Base-by-base conservation (phyloP, 2,113 vertebrate genomes). In the Rallus limicola region DNA sequence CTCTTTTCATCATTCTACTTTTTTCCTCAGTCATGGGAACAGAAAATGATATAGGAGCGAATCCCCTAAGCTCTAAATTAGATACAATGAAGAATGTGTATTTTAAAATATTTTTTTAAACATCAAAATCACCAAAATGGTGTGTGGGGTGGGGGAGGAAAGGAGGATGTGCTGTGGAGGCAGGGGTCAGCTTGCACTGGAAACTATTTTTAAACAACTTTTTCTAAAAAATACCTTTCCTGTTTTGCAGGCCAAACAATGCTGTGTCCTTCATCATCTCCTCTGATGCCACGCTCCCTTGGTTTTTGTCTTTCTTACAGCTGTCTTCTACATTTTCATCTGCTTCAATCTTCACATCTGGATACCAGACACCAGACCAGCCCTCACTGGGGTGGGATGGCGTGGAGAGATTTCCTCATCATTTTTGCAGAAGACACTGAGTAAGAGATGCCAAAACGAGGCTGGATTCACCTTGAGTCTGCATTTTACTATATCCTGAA, bases 341-440 rank as follows among this genome's bases (percentile, higher is more conserved):
- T 64, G 13, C 23, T 80, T 69, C 3, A 5, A 13, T 60, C n/a
- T 53, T 62, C 23, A 13, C 0, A 0, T 16, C 16, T 44, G 64
- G 24, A 40, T 33, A 18, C 13, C 24, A 79, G 42, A n/a, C 14
- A 63, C 20, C 23, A 84, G 14, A 28, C 40, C 21, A 81, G 21
- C 10, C 31, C n/a, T 81, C 20, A 16, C 1, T 4, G 28, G 6
- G 15, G 10, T 76, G 62, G 48, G 48, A 17, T 4, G 56, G 23
- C 34, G 50, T 44, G 68, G 65, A 36, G 38, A 48, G 18, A 64
- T 76, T 86, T 86, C 12, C 25, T 65, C 2, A 0, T 33, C 13
- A 58, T 17, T 84, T 93, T 78, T 68, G 52, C 21, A 82, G n/a
- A 16, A 1, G 19, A 36, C 34, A 16, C 9, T 42, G 38, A 68